Evolutionary conservation across 2,797 vertebrate species (phyloP), one percentile per base, ranked within the genome.

Genomic region (Gymnothorax javanicus): DNA sequence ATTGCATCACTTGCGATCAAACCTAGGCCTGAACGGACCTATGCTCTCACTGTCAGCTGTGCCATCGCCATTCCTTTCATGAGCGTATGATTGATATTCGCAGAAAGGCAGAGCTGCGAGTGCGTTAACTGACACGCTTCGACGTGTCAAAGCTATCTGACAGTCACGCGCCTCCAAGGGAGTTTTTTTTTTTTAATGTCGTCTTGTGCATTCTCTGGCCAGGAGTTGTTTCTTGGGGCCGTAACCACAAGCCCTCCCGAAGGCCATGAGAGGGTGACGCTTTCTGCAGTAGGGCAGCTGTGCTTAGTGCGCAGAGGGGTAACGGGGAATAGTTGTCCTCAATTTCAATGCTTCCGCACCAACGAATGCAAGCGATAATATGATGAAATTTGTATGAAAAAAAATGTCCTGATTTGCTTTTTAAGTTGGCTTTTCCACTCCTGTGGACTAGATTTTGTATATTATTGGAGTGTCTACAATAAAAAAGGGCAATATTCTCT

Each of bases 241-340:
- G 88, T 85, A 89, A 25, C 62, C 33, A 59, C 86, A 84, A 54
- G 77, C 64, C 86, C 77, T 85, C 56, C 86, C 82, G 60, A 82
- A 64, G 83, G 60, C 84, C 87, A 82, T 69, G 88, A 90, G 73
- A 87, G 67, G 81, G 83, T 90, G 86, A 85, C 79, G 64, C 77
- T 54, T 89, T 84, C 75, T 86, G 85, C 33, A 86, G 43, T 81
- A 56, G 73, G 23, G 23, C 64, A 86, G 73, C 85, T 60, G 83
- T 13, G 12, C 43, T 77, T 6, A 52, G 43, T 77, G 13, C 27
- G 25, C 56, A 23, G 73, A n/a, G 59, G 58, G 56, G 17, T 43
- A 62, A 79, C 73, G n/a, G 67, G 71, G 13, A 2, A 20, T 9
- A 27, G 8, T 20, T 71, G 43, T 25, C 27, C 57, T 86, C 59